Conservation (phyloP, 2,113 vertebrate genomes). For the Athene cunicularia region DNA sequence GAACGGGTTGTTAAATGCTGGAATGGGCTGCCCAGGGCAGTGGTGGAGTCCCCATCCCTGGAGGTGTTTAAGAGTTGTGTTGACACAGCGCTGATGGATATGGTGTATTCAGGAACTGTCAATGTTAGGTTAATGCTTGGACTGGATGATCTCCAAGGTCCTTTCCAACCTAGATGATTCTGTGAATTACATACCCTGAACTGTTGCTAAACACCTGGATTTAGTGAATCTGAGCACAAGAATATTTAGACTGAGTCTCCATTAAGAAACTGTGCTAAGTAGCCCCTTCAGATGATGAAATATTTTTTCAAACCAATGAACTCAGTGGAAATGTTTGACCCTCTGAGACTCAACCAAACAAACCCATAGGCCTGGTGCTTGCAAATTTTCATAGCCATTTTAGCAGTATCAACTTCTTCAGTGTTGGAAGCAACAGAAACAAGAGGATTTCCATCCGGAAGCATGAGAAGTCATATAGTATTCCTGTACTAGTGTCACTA, state of each 20-base stretch:
- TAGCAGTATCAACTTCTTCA: background rate
- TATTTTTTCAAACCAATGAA: background rate
- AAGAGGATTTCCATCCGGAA: background rate
- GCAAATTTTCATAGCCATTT: background rate
- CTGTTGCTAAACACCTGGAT: background rate
- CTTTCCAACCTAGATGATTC: too few relatives aligned
- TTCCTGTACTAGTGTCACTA: background rate
- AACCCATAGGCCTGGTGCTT: background rate
- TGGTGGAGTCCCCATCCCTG: too few relatives aligned
- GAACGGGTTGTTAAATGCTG: too few relatives aligned
- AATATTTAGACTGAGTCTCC: background rate
- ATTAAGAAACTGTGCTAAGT: background rate
- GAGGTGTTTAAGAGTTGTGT: too few relatives aligned
- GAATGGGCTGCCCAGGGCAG: too few relatives aligned
- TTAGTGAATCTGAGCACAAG: background rate
- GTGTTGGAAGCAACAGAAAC: background rate
- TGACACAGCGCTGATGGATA: too few relatives aligned
- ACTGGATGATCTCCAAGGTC: too few relatives aligned
- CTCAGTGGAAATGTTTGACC: background rate
- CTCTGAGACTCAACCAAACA: background rate
- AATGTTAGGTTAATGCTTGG: too few relatives aligned
- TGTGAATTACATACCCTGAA: background rate
- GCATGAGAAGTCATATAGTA: background rate
- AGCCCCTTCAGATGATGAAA: background rate
- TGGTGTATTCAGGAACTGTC: too few relatives aligned